These are phyloP conservation scores for Dryobotodes eremita DNA, from an alignment of 2,888 invertebrate species.

Conservation along the genomic window DNA sequence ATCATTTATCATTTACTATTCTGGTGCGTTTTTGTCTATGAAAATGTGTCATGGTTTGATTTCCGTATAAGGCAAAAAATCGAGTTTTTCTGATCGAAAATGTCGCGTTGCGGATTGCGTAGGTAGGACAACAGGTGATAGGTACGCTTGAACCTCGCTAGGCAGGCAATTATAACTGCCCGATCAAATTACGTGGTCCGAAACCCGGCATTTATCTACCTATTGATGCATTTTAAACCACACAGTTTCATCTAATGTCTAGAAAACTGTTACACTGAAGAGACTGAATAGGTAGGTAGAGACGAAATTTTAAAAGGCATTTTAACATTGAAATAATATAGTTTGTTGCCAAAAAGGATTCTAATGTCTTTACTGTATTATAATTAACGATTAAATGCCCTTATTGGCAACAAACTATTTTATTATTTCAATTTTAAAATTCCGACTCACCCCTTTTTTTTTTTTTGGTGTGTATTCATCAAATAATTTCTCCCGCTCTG, in stretches of 20 bases:
- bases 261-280: background rate
- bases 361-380: too few relatives aligned
- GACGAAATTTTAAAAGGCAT: too few relatives aligned
- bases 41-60: background rate
- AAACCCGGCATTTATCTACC: background rate
- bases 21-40: background rate
- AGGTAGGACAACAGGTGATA: background rate
- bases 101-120: background rate
- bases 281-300: background rate
- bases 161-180: background rate
- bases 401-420: too few relatives aligned
- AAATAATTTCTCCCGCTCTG: too few relatives aligned
- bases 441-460: too few relatives aligned
- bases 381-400: too few relatives aligned
- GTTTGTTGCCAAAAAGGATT: too few relatives aligned
- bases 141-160: conserved; percentile 20
- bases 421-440: too few relatives aligned
- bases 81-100: conserved; percentile 10
- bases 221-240: background rate
- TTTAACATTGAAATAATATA: too few relatives aligned
- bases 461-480: too few relatives aligned
- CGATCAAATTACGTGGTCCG: background rate
- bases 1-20: background rate
- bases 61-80: background rate
- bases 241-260: background rate